Evolutionary conservation across 2,113 vertebrate species (phyloP).

Genomic region (Penelope pileata): DNA sequence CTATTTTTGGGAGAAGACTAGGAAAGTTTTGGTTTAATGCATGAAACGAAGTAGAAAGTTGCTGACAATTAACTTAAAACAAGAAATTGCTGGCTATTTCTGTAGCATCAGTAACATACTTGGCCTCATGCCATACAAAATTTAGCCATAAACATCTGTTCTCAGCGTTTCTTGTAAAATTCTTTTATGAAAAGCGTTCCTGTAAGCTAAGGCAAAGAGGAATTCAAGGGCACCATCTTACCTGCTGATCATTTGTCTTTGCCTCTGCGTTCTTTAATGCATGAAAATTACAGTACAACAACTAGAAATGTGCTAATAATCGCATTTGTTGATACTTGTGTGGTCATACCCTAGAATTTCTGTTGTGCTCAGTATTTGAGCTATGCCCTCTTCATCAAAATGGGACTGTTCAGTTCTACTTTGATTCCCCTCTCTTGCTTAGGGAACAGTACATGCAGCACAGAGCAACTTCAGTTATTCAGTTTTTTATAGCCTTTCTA

Average conservation of each 20-base stretch:
- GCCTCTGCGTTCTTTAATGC: background rate
- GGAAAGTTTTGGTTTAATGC: background rate
- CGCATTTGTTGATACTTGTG: background rate
- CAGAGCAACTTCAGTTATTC: background rate
- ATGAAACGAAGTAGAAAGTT: background rate
- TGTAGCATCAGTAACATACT: background rate
- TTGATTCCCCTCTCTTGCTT: background rate
- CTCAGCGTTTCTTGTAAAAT: background rate
- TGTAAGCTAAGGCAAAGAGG: background rate
- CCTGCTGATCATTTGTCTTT: background rate
- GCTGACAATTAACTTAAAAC: background rate
- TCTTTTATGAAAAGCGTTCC: background rate
- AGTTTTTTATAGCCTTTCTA: background rate
- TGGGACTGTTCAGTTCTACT: background rate
- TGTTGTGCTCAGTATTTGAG: background rate
- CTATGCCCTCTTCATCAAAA: background rate
- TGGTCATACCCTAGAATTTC: background rate
- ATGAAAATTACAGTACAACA: background rate
- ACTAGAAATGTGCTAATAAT: background rate
- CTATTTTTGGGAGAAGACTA: background rate
- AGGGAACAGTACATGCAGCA: background rate
- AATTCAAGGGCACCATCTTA: background rate
- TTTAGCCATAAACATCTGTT: background rate
- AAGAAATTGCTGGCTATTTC: background rate
- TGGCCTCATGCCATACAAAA: background rate